Evolutionary conservation across 2,888 invertebrate species (phyloP), one percentile per base, ranked within the genome.

Genomic region (Nephrotoma flavescens): DNA sequence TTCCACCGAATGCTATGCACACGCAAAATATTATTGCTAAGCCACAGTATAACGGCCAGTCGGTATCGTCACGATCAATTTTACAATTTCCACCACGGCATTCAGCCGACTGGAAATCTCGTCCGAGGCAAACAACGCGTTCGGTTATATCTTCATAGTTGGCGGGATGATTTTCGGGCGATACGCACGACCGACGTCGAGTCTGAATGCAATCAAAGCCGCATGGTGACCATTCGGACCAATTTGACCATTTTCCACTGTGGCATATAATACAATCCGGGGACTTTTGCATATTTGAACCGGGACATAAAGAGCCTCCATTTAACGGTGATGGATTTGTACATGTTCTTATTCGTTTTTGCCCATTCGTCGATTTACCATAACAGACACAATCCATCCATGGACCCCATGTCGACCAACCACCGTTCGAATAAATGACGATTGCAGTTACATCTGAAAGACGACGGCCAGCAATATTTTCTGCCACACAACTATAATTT

Each of bases 401-500:
- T 5, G 95, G 95, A 84, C 84, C 42, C 97, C 97, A 97, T 0
- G 94, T 93, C 41, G 96, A 96, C 97, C 97, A 97, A 52, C 96
- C 96, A 7, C 97, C 97, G 91, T 97, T 86, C 83, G 83, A 86
- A 6, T 86, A 45, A 11, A 87, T 86, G 2, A 86, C 9, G 6
- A 87, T 71, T 12, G 86, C 42, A 2, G 86, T 97, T 0, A 96
- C 94, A 87, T 96, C 95, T 86, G 96, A 96, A 88, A 95, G 93
- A 88, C 96, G 93, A 89, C 95, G 95, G 31, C 95, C 96, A 0
- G 96, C 97, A 86, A 96, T 94, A 91, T 97, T 97, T 91, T 96
- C 96, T 0, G 97, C 97, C 5, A 97, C 96, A 91, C 97, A 97
- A 87, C 96, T 96, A 92, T 97, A 97, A 93, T 97, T 97, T 86